Evolutionary conservation across 1,140 invertebrate species (phyloP), one percentile per base, ranked within the genome.

Genomic region (Elymnias hypermnestra): DNA sequence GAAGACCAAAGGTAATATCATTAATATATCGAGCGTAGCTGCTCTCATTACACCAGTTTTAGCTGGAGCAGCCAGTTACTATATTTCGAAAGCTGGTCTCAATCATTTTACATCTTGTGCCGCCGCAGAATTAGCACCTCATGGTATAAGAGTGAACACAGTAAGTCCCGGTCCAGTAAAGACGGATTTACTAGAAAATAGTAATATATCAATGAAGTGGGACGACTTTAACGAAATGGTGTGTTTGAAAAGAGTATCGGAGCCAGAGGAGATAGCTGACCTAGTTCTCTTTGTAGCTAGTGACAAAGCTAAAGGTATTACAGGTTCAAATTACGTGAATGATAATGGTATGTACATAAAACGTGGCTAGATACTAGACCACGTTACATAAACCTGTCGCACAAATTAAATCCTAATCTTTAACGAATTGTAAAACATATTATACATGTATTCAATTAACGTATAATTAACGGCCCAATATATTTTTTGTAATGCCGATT

Each of bases 221-320:
- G 9, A 28, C 2, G 9, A 28, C 2, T 9, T 10, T 28, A 3
- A 9, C 3, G 93, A 91, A 1, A 92, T 10, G 9, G 9, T 94
- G n/a, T n/a, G n/a, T n/a, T n/a, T n/a, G n/a, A n/a, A 92, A 25
- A 86, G 93, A 56, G 70, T 89, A 5, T 93, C 93, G 9, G 68
- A 89, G 42, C 63, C 87, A 6, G 85, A 89, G 2, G 94, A 95
- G 87, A 91, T 94, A 1, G 93, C 93, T 1, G 85, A 88, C 25
- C 67, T 90, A 0, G 93, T 95, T 44, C 89, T 91, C 13, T 95
- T 93, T 70, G 71, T 95, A 13, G 94, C 94, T 1, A 92, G 91
- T 14, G 89, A 92, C 39, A 86, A 88, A 55, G 87, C 93, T 5
- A 90, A 88, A 42, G 93, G 92, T 57, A 91, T 93, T 7, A 95